These are phyloP conservation scores for Desoria tigrina DNA, from an alignment of 2,888 invertebrate genomes.

Conservation along the genomic window DNA sequence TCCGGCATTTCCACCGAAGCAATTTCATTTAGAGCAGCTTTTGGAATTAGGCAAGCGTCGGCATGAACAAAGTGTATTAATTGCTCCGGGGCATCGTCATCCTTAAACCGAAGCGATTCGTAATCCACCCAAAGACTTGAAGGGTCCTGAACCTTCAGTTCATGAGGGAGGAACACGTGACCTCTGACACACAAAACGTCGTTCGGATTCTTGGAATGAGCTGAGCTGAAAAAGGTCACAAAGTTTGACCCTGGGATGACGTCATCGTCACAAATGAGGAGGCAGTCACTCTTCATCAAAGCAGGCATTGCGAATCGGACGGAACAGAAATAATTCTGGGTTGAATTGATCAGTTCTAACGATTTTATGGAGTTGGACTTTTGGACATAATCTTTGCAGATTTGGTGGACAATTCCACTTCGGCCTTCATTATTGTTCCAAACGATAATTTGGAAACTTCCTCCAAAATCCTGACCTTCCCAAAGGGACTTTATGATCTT, in stretches of 20 bases:
- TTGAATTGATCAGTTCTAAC: conserved; percentile 30
- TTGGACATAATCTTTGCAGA: conserved; percentile 20
- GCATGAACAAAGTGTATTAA: conserved; percentile 43
- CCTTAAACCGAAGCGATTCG: conserved; percentile 28
- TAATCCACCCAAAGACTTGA: conserved; percentile 36
- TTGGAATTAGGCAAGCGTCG: conserved; percentile 41
- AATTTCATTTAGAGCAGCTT: conserved; percentile 29
- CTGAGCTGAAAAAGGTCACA: conserved; percentile 32
- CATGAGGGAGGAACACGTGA: conserved; percentile 35
- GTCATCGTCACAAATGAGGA: conserved; percentile 43
- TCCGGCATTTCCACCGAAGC: conserved; percentile 32
- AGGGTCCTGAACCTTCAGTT: conserved; percentile 26
- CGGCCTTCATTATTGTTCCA: conserved; percentile 42
- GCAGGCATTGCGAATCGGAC: conserved; percentile 37
- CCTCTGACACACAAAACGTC: conserved; percentile 41
- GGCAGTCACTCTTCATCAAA: conserved; percentile 33
- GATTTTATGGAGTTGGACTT: conserved; percentile 9
- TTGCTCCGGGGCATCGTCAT: conserved; percentile 36
- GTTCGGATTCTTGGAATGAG: conserved; percentile 26
- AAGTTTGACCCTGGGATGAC: conserved; percentile 32
- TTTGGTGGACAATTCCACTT: conserved; percentile 22
- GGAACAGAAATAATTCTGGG: conserved; percentile 36
- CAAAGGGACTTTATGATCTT: conserved; percentile 33
- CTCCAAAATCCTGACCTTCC: conserved; percentile 35
- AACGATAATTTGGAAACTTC: conserved; percentile 35